Percentiles rank a stretch among this genome's conserved stretches.
These are phyloP conservation scores for Mesocentrotus franciscanus DNA, from an alignment of 53 echinoderm and acorn worm species.

Conservation along the genomic window DNA sequence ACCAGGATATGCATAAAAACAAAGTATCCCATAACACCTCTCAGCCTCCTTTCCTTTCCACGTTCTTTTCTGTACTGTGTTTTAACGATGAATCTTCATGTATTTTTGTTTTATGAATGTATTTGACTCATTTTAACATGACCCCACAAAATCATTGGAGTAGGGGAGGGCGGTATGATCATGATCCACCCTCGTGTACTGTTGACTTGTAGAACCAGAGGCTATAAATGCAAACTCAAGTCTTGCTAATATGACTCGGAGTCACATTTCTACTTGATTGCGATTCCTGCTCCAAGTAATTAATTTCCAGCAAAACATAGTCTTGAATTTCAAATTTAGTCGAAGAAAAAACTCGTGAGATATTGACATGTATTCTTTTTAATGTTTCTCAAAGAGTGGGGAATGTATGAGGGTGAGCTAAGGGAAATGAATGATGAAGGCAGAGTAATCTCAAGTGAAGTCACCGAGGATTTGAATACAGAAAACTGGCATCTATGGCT, in stretches of 20 bases:
- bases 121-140: background rate
- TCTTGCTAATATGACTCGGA: conserved; percentile 23
- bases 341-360: background rate
- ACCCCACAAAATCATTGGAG: background rate
- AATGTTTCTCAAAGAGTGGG: background rate
- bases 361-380: conserved; percentile 20
- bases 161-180: background rate
- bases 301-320: conserved; percentile 49
- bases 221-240: conserved; percentile 14
- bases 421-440: conserved; percentile 13
- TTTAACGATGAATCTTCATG: background rate
- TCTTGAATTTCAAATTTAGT: conserved; percentile 25
- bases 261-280: conserved; percentile 44
- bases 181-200: background rate
- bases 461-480: background rate
- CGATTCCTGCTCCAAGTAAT: conserved; percentile 50
- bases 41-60: background rate
- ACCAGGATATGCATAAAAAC: background rate
- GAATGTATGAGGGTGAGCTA: background rate
- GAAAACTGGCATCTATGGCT: background rate
- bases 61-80: background rate
- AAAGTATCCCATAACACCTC: background rate
- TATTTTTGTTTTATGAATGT: background rate
- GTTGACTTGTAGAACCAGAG: conserved; percentile 4
- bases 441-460: conserved; percentile 21